Conservation (phyloP, 2,797 vertebrate genomes). For the Okamejei kenojei region DNA sequence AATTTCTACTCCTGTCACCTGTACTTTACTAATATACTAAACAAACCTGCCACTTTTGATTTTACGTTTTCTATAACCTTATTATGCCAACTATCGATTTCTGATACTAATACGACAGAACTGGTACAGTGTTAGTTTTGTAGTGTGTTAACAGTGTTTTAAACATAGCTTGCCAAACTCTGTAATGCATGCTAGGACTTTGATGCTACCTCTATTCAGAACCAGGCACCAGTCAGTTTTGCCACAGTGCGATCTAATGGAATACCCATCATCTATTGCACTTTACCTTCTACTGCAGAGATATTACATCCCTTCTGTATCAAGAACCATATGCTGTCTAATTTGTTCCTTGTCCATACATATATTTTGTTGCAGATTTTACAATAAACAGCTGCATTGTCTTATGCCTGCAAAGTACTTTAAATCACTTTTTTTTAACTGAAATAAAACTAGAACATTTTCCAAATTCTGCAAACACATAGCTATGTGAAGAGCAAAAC, state of each 20-base stretch:
- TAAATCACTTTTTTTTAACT: no score
- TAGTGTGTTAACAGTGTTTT: neutral
- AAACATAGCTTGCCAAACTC: neutral
- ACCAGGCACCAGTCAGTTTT: neutral
- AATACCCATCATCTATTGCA: no score
- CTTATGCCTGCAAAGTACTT: neutral
- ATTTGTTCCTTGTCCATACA: neutral
- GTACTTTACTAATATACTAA: neutral
- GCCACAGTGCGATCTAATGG: neutral
- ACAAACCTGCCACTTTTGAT: neutral
- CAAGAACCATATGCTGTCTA: neutral
- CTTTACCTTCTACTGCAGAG: no score
- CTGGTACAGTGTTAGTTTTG: neutral
- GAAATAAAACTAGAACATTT: neutral
- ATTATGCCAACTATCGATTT: neutral
- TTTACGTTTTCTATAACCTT: neutral
- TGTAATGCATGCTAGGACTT: neutral
- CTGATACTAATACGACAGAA: neutral
- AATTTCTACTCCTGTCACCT: neutral
- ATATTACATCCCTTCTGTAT: neutral
- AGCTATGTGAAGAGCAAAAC: neutral
- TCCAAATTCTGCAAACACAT: neutral
- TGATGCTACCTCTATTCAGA: no score
- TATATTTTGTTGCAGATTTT: neutral
- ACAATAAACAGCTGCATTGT: neutral